phyloP scores from a whole-genome alignment of 2,888 invertebrate genomes.

The Mermis nigrescens region DNA sequence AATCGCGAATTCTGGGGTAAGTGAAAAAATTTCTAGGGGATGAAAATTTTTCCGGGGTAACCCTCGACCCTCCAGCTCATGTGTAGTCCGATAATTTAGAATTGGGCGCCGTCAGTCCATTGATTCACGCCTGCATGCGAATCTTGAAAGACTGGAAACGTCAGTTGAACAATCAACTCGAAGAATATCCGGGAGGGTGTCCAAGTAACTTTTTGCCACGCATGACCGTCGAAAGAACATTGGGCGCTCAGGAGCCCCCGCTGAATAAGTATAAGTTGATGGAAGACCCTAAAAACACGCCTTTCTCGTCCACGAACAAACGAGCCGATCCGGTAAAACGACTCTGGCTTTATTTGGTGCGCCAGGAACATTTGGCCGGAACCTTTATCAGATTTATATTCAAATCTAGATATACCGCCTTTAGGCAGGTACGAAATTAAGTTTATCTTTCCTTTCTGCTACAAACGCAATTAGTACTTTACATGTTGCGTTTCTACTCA shows the following conservation, averaged over 20 bases:
- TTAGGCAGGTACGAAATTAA: neutral
- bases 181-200: slow-evolving; percentile 23
- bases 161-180: slow-evolving; percentile 46
- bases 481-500: too few relatives aligned
- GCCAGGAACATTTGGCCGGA: slow-evolving; percentile 77
- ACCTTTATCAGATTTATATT: slow-evolving; percentile 87
- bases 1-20: too few relatives aligned
- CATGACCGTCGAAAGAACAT: slow-evolving; percentile 17
- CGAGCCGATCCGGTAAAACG: slow-evolving; percentile 46
- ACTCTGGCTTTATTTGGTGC: slow-evolving; percentile 76
- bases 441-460: neutral
- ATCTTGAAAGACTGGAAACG: slow-evolving; percentile 76
- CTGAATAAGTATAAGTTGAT: slow-evolving; percentile 79
- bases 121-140: slow-evolving; percentile 68
- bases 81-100: too few relatives aligned
- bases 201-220: slow-evolving; percentile 25
- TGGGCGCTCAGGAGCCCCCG: slow-evolving; percentile 41
- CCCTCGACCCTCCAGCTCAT: too few relatives aligned
- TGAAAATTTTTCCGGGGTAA: too few relatives aligned
- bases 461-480: too few relatives aligned
- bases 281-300: slow-evolving; percentile 77
- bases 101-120: slow-evolving; percentile 74
- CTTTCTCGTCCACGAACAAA: slow-evolving; percentile 50
- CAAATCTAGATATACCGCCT: slow-evolving; percentile 14
- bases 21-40: too few relatives aligned